A percentile compares a stretch with the other conserved stretches of the same genome.
phyloP scores from a whole-genome alignment of 2,888 invertebrate species.

The Sisyra terminalis region DNA sequence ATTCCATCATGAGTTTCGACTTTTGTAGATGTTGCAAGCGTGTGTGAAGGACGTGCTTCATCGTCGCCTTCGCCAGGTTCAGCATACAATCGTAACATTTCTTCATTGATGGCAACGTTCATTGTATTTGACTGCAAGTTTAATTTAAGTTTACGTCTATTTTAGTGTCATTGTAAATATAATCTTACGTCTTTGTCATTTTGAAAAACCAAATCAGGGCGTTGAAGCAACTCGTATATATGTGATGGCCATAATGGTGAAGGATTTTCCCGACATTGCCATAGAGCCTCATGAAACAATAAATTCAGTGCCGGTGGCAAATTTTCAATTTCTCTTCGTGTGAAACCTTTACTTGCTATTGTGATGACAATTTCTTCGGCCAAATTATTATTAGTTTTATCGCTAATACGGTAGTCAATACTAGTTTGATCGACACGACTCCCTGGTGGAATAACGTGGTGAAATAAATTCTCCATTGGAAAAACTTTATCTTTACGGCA shows the following conservation, averaged over 20 bases:
- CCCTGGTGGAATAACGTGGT: constrained; percentile 19
- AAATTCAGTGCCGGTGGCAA: constrained; percentile 56
- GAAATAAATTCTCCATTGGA: constrained; percentile 10
- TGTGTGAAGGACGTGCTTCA: not conserved
- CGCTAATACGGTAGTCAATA: not conserved
- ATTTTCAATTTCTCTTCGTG: constrained; percentile 48
- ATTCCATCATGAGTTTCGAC: constrained; percentile 37
- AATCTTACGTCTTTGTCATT: constrained; percentile 19
- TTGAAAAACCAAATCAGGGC: constrained; percentile 52
- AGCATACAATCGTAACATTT: constrained; percentile 16
- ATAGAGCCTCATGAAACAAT: constrained; percentile 48
- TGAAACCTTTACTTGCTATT: constrained; percentile 43
- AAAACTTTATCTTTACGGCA: not conserved
- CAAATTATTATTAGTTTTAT: constrained; percentile 19
- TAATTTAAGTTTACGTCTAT: constrained; percentile 16
- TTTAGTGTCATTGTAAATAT: no score
- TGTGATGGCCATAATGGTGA: constrained; percentile 54
- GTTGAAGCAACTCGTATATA: constrained; percentile 52
- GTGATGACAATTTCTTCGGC: constrained; percentile 32
- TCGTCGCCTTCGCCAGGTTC: constrained; percentile 5
- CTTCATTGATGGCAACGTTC: constrained; percentile 8
- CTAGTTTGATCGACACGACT: constrained; percentile 20
- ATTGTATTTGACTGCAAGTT: not conserved
- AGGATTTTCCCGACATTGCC: constrained; percentile 51
- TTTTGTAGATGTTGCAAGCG: constrained; percentile 2